Conservation (phyloP, 1,140 invertebrate species). For the Euwallacea similis region DNA sequence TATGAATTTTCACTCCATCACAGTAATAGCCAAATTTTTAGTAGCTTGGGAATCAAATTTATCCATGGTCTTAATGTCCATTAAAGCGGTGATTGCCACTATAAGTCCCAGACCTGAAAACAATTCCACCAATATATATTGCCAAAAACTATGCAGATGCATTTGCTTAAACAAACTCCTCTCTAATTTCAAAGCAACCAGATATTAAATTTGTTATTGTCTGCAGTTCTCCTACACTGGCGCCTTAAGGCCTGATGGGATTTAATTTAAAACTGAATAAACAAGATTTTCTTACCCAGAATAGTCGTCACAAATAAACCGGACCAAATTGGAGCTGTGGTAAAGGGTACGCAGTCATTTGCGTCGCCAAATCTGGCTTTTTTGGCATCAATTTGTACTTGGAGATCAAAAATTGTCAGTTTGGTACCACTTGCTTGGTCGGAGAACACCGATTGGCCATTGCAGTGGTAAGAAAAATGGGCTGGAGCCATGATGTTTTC, state of each 20-base stretch:
- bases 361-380: slow-evolving; percentile 57
- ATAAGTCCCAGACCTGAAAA: slow-evolving; percentile 62
- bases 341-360: slow-evolving; percentile 78
- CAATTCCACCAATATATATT: background rate
- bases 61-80: slow-evolving; percentile 83
- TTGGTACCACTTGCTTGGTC: slow-evolving; percentile 41
- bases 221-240: too few relatives aligned
- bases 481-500: slow-evolving; percentile 54
- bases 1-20: slow-evolving; percentile 53
- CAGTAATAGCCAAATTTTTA: slow-evolving; percentile 72
- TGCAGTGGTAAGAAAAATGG: slow-evolving; percentile 60
- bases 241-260: too few relatives aligned
- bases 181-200: too few relatives aligned
- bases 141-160: background rate
- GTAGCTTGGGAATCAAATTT: slow-evolving; percentile 89
- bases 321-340: slow-evolving; percentile 77
- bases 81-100: slow-evolving; percentile 73
- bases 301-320: slow-evolving; percentile 71
- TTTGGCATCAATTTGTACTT: slow-evolving; percentile 56
- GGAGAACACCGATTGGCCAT: slow-evolving; percentile 49
- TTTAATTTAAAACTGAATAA: background rate
- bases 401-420: slow-evolving; percentile 54
- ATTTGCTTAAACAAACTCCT: background rate
- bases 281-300: slow-evolving; percentile 49
- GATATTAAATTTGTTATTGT: too few relatives aligned